phyloP scores from a whole-genome alignment of 2,888 invertebrate genomes.

The Lutraria lutraria region DNA sequence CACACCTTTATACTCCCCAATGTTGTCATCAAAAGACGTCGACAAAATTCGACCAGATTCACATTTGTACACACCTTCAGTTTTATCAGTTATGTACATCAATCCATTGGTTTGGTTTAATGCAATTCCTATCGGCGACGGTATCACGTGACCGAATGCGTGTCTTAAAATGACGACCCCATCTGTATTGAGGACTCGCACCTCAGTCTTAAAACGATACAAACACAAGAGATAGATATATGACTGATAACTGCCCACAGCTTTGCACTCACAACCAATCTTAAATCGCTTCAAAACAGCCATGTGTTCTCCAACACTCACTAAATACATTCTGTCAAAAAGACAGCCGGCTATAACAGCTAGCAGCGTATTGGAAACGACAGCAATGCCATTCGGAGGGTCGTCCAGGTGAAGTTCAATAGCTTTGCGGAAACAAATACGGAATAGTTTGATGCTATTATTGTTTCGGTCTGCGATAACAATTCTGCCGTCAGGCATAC shows the following conservation, averaged over 20 bases:
- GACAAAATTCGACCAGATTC: constrained; percentile 39
- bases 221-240: constrained; percentile 51
- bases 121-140: constrained; percentile 37
- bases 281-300: constrained; percentile 37
- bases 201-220: constrained; percentile 36
- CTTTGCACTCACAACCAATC: constrained; percentile 46
- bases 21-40: constrained; percentile 31
- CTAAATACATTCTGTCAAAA: constrained; percentile 34
- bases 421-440: not conserved
- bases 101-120: constrained; percentile 36
- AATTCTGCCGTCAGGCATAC: constrained; percentile 54
- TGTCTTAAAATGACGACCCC: constrained; percentile 51
- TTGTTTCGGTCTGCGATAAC: constrained; percentile 53
- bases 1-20: constrained; percentile 34
- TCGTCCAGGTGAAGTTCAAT: constrained; percentile 21
- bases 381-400: constrained; percentile 40
- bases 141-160: constrained; percentile 39
- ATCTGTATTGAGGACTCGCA: constrained; percentile 48
- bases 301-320: constrained; percentile 35
- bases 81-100: constrained; percentile 44
- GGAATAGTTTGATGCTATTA: constrained; percentile 44
- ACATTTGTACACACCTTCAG: constrained; percentile 34
- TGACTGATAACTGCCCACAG: constrained; percentile 35
- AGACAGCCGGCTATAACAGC: constrained; percentile 43
- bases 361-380: constrained; percentile 36